A percentile compares a stretch with the other conserved stretches of the same genome.
Evolutionary conservation across 2,113 vertebrate genomes (phyloP).

Genomic region (Pristiophorus japonicus): DNA sequence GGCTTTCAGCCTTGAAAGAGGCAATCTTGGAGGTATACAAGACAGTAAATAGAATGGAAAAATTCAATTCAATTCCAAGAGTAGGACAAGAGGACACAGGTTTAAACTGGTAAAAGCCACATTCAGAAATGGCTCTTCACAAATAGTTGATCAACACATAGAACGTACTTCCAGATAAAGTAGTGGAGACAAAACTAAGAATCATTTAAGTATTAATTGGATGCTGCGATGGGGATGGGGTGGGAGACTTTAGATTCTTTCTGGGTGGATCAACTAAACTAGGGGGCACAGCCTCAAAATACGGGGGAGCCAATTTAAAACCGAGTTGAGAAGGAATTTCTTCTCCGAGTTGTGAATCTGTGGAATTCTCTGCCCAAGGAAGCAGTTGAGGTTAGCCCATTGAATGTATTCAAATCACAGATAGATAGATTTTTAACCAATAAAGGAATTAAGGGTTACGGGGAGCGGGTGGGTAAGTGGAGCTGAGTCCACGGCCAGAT

Average conservation of each 20-base stretch:
- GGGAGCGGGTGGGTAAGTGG: no score
- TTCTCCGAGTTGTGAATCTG: no score
- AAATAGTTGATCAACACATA: neutral
- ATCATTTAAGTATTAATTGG: neutral
- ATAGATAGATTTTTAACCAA: no score
- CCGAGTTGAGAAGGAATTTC: no score
- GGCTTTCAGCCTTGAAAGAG: neutral
- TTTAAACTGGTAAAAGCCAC: neutral
- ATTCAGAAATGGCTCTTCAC: neutral
- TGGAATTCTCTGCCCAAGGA: no score
- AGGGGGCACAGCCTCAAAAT: no score
- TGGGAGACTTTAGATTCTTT: neutral
- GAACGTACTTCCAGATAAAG: neutral
- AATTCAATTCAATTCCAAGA: neutral
- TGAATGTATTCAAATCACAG: no score
- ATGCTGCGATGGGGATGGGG: neutral
- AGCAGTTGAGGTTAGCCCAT: no score
- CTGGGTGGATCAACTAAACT: neutral
- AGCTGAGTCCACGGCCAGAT: no score
- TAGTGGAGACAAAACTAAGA: neutral
- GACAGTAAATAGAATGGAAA: neutral
- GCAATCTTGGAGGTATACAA: neutral
- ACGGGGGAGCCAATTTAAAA: no score
- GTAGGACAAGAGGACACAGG: neutral
- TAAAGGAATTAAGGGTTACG: no score